phyloP scores from a whole-genome alignment of 64 coral and sea anemone genomes.

The Montipora capricornis region DNA sequence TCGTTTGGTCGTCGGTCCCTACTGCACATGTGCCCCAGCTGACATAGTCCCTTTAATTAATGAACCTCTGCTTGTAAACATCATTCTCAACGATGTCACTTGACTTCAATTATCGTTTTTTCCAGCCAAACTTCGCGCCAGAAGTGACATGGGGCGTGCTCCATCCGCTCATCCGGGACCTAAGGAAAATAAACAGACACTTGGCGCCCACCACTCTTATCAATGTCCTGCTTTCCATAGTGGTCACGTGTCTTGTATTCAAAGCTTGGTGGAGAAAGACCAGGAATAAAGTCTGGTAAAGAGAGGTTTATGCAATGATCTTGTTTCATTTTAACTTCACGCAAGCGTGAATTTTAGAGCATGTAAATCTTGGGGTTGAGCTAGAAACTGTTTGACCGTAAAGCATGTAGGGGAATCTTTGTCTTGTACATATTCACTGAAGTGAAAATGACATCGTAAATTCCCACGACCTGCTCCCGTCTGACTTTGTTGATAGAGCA shows the following conservation, averaged over 20 bases:
- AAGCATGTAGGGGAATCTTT: too few species aligned
- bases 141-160: slow-evolving; percentile 71
- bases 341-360: background rate
- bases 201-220: slow-evolving; percentile 73
- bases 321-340: background rate
- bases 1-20: too few species aligned
- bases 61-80: background rate
- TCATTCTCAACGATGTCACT: background rate
- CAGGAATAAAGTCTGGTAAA: slow-evolving; percentile 74
- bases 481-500: too few species aligned
- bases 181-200: slow-evolving; percentile 29
- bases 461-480: too few species aligned
- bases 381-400: background rate
- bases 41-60: too few species aligned
- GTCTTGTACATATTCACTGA: too few species aligned
- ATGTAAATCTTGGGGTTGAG: background rate
- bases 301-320: background rate
- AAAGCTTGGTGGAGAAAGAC: slow-evolving; percentile 94
- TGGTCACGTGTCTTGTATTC: slow-evolving; percentile 56
- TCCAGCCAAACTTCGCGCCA: slow-evolving; percentile 45
- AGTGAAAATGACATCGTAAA: too few species aligned
- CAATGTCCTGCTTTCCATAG: slow-evolving; percentile 67
- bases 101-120: background rate
- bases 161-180: slow-evolving; percentile 40
- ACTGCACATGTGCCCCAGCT: too few species aligned